phyloP scores from a whole-genome alignment of 2,113 vertebrate species.

The Sinocyclocheilus anshuiensis region DNA sequence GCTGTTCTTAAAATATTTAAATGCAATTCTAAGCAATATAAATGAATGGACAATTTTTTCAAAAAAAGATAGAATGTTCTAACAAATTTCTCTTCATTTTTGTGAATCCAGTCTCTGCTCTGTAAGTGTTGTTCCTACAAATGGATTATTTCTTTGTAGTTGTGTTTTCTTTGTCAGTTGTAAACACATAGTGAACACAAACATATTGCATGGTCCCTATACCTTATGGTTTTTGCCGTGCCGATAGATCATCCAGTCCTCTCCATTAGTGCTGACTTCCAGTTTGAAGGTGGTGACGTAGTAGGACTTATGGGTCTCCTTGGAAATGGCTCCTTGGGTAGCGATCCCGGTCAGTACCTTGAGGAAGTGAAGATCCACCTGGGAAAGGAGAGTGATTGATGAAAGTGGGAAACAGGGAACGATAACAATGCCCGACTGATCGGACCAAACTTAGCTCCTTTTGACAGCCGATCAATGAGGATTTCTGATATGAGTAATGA shows the following conservation, averaged over 20 bases:
- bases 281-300: conserved; percentile 94
- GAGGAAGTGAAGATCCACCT: conserved; percentile 98
- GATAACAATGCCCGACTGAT: neutral
- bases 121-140: neutral
- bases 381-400: conserved; percentile 11
- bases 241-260: conserved; percentile 98
- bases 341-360: conserved; percentile 93
- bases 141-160: neutral
- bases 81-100: neutral
- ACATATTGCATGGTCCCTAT: conserved; percentile 12
- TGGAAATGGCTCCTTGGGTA: conserved; percentile 93
- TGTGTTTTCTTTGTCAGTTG: neutral
- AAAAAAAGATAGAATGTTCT: neutral
- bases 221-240: conserved; percentile 98
- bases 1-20: too few species aligned
- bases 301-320: conserved; percentile 91
- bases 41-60: too few species aligned
- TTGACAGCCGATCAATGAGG: conserved; percentile 17
- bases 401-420: conserved; percentile 10
- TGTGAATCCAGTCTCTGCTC: neutral
- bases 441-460: neutral
- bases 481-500: conserved; percentile 34
- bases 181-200: neutral
- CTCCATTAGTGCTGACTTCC: conserved; percentile 97
- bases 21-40: too few species aligned